phyloP scores from a whole-genome alignment of 2,797 vertebrate species.

The Darevskia mixta region DNA sequence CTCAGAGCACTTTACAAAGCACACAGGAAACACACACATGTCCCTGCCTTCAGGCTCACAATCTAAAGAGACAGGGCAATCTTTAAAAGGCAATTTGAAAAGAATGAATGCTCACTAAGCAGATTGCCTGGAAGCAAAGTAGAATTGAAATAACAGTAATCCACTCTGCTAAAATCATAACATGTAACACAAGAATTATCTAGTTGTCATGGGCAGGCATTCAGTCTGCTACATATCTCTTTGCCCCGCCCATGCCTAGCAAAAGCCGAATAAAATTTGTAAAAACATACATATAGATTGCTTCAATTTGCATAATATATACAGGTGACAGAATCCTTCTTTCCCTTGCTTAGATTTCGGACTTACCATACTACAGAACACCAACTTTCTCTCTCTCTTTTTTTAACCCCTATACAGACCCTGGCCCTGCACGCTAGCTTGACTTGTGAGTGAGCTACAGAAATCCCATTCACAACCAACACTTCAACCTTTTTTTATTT shows the following conservation, averaged over 20 bases:
- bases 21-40: too few relatives aligned
- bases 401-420: background rate
- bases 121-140: too few relatives aligned
- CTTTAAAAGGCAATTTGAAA: too few relatives aligned
- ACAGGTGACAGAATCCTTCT: background rate
- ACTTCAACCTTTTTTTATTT: conserved; percentile 35
- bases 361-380: background rate
- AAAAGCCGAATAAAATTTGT: background rate
- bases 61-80: too few relatives aligned
- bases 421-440: background rate
- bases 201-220: background rate
- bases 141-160: too few relatives aligned
- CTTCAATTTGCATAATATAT: background rate
- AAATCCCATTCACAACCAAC: conserved; percentile 32
- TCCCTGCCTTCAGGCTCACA: too few relatives aligned
- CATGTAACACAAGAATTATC: too few relatives aligned
- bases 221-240: background rate
- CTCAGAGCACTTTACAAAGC: too few relatives aligned
- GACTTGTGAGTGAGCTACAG: conserved; percentile 5
- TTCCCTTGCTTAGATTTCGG: background rate
- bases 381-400: background rate
- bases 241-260: background rate
- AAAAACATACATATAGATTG: background rate
- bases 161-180: too few relatives aligned
- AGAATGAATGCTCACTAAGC: too few relatives aligned